phyloP scores from a whole-genome alignment of 1,140 invertebrate genomes.

The Panonychus citri region DNA sequence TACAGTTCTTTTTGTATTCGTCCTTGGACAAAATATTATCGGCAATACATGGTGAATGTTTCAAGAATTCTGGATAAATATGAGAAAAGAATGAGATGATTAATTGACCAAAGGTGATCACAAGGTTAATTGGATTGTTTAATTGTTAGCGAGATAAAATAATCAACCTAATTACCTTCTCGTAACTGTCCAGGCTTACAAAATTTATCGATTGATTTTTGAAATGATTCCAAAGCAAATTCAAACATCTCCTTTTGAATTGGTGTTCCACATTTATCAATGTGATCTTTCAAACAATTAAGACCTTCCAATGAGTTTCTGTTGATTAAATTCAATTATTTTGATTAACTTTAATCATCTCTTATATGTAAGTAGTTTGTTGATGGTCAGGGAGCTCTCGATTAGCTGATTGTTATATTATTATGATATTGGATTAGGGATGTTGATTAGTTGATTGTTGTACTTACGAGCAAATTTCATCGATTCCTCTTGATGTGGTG shows the following conservation, averaged over 20 bases:
- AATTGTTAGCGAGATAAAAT: neutral
- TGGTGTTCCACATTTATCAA: slow-evolving; percentile 17
- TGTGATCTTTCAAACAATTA: slow-evolving; percentile 15
- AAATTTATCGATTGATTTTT: slow-evolving; percentile 14
- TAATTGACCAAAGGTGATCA: neutral
- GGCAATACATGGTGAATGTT: slow-evolving; percentile 11
- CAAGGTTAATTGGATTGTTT: neutral
- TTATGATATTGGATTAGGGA: too few relatives aligned
- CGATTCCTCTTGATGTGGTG: slow-evolving; percentile 13
- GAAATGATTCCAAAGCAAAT: slow-evolving; percentile 13
- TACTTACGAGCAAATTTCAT: slow-evolving; percentile 16
- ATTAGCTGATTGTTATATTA: too few relatives aligned
- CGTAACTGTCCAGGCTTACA: slow-evolving; percentile 9
- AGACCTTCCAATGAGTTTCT: slow-evolving; percentile 4
- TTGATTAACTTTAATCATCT: too few relatives aligned
- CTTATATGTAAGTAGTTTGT: too few relatives aligned
- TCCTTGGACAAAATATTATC: slow-evolving; percentile 7
- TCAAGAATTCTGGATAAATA: slow-evolving; percentile 6
- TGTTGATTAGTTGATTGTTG: too few relatives aligned
- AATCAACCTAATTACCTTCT: slow-evolving; percentile 2
- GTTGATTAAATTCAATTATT: neutral
- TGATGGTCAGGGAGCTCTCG: too few relatives aligned
- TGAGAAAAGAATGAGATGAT: too few relatives aligned
- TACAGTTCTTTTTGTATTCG: slow-evolving; percentile 5
- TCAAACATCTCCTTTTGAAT: slow-evolving; percentile 17